These are phyloP conservation scores for Noctua janthina DNA, from an alignment of 2,888 invertebrate species.

Conservation along the genomic window DNA sequence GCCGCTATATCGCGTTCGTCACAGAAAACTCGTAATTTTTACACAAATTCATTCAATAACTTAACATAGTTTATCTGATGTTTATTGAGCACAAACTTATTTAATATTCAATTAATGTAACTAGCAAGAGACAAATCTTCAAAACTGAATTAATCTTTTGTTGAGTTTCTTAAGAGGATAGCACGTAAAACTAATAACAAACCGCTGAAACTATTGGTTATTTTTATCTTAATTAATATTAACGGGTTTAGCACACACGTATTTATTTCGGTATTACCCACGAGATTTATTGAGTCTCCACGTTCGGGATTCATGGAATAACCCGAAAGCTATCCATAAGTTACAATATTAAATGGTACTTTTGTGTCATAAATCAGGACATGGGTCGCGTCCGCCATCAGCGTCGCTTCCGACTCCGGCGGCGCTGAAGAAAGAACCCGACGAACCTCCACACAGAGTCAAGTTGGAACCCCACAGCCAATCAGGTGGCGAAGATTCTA, in stretches of 20 bases:
- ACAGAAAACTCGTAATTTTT: conserved; percentile 44
- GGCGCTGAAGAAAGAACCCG: conserved; percentile 88
- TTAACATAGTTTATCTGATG: conserved; percentile 33
- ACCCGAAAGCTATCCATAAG: not conserved
- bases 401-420: conserved; percentile 89
- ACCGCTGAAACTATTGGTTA: not conserved
- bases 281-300: not conserved
- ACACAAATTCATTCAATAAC: conserved; percentile 55
- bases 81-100: conserved; percentile 27
- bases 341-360: not conserved
- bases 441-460: conserved; percentile 85
- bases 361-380: conserved; percentile 74
- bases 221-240: not conserved
- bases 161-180: not conserved
- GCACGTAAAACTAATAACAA: conserved; percentile 20
- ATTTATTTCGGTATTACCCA: not conserved
- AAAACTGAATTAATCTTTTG: conserved; percentile 37
- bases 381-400: conserved; percentile 89
- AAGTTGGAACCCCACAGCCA: conserved; percentile 88
- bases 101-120: conserved; percentile 52
- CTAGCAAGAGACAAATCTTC: conserved; percentile 23
- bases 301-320: not conserved
- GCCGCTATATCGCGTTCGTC: conserved; percentile 24
- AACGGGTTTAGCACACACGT: not conserved
- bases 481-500: conserved; percentile 81